Conservation (phyloP, 2,113 vertebrate species). For the Melanerpes aurifrons region DNA sequence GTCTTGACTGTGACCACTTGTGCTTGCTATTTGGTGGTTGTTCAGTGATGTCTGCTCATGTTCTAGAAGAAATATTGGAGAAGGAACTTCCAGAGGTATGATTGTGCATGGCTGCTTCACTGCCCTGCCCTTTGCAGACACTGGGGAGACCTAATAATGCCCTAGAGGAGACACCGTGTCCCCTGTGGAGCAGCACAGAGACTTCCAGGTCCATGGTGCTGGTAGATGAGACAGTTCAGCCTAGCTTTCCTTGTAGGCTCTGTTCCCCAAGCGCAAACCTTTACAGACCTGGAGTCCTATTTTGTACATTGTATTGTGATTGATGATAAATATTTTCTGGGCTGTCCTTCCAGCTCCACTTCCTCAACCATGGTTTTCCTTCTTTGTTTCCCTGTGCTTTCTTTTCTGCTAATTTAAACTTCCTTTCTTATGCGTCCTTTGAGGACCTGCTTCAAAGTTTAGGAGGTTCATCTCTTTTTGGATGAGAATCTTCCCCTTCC, state of each 20-base stretch:
- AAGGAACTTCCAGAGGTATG: neutral
- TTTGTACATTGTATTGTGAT: neutral
- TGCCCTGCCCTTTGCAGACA: fast-evolving
- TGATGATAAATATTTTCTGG: neutral
- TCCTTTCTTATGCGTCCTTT: neutral
- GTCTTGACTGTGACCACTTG: neutral
- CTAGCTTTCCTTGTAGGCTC: neutral
- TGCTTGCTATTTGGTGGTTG: neutral
- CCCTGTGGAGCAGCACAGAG: neutral
- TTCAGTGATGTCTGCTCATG: neutral
- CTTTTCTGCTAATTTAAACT: neutral
- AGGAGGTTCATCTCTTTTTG: neutral
- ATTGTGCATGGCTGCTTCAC: neutral
- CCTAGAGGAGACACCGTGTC: neutral
- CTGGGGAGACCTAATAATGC: neutral
- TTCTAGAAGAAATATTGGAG: neutral
- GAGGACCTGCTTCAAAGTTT: neutral
- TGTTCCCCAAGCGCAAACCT: neutral
- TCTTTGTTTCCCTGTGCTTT: neutral
- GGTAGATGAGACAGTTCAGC: neutral
- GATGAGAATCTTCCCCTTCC: neutral
- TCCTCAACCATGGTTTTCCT: neutral
- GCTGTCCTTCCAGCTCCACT: neutral
- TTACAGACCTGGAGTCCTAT: neutral
- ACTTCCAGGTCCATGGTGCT: neutral